Evolutionary conservation across 2,113 vertebrate species (phyloP).

Genomic region (Syngnathus scovelli): DNA sequence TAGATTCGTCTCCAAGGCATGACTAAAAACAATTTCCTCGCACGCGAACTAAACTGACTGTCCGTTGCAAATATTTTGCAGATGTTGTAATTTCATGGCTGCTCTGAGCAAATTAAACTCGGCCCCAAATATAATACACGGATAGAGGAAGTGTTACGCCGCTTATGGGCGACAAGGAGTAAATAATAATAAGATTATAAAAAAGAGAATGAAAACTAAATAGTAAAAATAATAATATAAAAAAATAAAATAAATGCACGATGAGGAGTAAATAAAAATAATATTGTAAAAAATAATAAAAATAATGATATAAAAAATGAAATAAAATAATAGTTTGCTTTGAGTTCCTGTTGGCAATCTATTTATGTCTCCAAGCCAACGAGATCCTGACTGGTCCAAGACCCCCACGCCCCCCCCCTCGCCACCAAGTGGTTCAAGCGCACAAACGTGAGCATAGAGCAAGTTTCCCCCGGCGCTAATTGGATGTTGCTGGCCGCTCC

Average conservation of each 20-base stretch:
- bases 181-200: too few relatives aligned
- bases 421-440: not conserved
- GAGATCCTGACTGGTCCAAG: not conserved
- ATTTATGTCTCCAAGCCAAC: not conserved
- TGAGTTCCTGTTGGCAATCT: not conserved
- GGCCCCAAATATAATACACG: slow-evolving; percentile 40
- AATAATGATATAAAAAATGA: too few relatives aligned
- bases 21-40: not conserved
- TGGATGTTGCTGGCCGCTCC: not conserved
- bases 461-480: not conserved
- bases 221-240: too few relatives aligned
- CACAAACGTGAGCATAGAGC: not conserved
- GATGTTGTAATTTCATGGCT: slow-evolving; percentile 55
- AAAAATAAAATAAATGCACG: too few relatives aligned
- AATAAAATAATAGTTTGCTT: not conserved
- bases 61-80: slow-evolving; percentile 13
- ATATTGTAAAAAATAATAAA: too few relatives aligned
- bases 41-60: slow-evolving; percentile 7
- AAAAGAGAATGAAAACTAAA: too few relatives aligned
- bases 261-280: too few relatives aligned
- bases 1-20: not conserved
- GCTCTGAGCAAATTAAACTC: slow-evolving; percentile 53
- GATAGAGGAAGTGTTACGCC: slow-evolving; percentile 15
- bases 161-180: too few relatives aligned
- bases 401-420: not conserved